Percentiles rank a stretch among this genome's conserved stretches.
These are phyloP conservation scores for Callospermophilus lateralis DNA, from an alignment of 2,113 vertebrate species.

Conservation along the genomic window DNA sequence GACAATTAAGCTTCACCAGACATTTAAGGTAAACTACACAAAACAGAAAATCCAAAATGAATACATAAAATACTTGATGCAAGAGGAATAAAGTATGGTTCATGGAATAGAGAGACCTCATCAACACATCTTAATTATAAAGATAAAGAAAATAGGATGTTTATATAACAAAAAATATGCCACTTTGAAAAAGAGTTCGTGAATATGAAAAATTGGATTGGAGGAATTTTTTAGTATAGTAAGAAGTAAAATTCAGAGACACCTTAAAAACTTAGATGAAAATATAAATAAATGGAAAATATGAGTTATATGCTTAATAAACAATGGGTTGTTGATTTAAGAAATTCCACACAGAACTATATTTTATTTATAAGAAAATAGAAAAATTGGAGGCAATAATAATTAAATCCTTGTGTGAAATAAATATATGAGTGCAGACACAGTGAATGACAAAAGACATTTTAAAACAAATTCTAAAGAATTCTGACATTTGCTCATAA, in stretches of 20 bases:
- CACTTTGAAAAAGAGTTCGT: background rate
- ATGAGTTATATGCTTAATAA: background rate
- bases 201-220: background rate
- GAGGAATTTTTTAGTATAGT: background rate
- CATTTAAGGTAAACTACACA: background rate
- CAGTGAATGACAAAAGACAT: background rate
- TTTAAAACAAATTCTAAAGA: background rate
- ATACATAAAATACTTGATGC: background rate
- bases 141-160: background rate
- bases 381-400: background rate
- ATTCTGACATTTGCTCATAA: background rate
- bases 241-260: background rate
- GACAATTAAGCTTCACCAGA: background rate
- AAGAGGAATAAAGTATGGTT: background rate
- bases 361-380: background rate
- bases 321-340: background rate
- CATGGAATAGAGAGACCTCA: background rate
- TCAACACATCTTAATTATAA: background rate
- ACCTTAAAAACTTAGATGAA: background rate
- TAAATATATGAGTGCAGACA: background rate
- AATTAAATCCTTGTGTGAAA: background rate
- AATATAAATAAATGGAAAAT: background rate
- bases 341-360: background rate
- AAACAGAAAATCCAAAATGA: background rate
- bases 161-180: slow-evolving; percentile 17